A percentile compares a stretch with the other conserved stretches of the same genome.
phyloP scores from a whole-genome alignment of 1,140 invertebrate species.

The Drosophila eugracilis region DNA sequence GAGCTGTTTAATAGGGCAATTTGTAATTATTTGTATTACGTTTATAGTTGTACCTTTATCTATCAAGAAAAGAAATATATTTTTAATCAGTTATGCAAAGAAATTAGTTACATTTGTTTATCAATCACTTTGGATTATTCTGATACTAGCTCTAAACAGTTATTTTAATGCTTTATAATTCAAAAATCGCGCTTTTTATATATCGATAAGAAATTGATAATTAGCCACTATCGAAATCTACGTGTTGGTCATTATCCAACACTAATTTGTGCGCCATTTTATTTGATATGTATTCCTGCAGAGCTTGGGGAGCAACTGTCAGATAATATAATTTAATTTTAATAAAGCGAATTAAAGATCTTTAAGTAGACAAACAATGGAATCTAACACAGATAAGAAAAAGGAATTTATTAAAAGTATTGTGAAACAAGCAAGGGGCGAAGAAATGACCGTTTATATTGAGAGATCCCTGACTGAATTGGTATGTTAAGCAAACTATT shows the following conservation, averaged over 20 bases:
- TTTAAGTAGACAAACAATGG: not conserved
- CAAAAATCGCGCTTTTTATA: not conserved
- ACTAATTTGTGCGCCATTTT: not conserved
- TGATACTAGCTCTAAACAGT: no score
- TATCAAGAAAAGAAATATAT: no score
- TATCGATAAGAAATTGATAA: not conserved
- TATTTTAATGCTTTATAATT: no score
- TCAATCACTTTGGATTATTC: no score
- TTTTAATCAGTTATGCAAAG: no score
- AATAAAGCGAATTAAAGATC: not conserved
- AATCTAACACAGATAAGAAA: not conserved
- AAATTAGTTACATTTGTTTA: no score
- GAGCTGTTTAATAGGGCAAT: no score
- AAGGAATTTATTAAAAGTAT: not conserved
- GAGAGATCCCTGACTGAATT: not conserved
- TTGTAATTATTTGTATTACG: no score
- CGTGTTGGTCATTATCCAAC: not conserved
- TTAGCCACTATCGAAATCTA: not conserved
- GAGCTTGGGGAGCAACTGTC: not conserved
- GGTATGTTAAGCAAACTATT: not conserved
- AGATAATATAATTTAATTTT: no score
- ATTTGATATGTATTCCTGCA: not conserved
- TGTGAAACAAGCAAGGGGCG: no score
- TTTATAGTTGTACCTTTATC: no score
- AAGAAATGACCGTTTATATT: not conserved